Conservation (phyloP, 2,797 vertebrate genomes). For the Phalanger gymnotis region DNA sequence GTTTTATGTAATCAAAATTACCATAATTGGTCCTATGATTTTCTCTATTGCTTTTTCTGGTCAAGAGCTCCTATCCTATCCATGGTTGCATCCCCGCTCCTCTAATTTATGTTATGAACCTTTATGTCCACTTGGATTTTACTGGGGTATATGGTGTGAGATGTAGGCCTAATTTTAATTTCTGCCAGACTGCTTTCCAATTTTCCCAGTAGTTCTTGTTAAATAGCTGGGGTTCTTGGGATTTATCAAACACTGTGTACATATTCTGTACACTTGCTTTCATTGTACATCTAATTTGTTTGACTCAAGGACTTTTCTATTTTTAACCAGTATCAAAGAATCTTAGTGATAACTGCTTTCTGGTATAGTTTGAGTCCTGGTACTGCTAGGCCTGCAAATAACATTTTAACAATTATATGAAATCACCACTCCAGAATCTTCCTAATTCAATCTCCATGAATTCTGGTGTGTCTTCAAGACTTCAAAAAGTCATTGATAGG, state of each 20-base stretch:
- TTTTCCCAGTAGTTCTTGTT: not conserved
- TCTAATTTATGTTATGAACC: not conserved
- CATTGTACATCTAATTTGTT: not conserved
- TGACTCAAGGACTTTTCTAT: not conserved
- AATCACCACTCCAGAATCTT: not conserved
- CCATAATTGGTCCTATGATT: not conserved
- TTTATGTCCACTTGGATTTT: not conserved
- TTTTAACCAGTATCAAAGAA: not conserved
- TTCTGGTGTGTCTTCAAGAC: not conserved
- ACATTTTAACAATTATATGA: not conserved
- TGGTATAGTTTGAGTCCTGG: not conserved
- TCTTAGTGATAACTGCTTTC: not conserved
- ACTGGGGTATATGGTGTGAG: not conserved
- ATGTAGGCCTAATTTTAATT: not conserved
- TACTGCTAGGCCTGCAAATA: not conserved
- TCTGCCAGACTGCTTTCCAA: not conserved
- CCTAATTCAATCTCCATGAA: not conserved
- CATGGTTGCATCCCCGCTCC: not conserved
- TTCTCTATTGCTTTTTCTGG: not conserved
- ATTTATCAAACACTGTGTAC: not conserved
- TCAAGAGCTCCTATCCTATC: not conserved
- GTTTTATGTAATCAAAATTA: not conserved
- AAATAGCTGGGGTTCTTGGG: not conserved
- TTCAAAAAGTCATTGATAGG: not conserved
- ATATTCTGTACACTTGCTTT: not conserved